phyloP scores from a whole-genome alignment of 2,888 invertebrate species.

The Sesia bembeciformis region DNA sequence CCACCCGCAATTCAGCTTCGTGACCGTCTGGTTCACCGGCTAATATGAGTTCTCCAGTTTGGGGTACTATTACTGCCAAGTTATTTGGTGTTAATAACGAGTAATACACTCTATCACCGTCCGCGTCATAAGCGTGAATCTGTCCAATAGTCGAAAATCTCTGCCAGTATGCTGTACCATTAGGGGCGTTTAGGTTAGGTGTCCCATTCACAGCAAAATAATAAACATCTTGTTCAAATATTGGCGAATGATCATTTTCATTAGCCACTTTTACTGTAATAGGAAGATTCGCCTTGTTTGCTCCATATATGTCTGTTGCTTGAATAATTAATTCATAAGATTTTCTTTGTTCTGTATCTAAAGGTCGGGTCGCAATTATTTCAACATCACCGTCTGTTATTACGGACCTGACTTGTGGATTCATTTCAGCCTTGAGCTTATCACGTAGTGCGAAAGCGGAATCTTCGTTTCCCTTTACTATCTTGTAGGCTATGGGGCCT shows the following conservation, averaged over 20 bases:
- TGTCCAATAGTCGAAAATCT: constrained; percentile 88
- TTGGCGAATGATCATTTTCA: constrained; percentile 93
- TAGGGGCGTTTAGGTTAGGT: constrained; percentile 70
- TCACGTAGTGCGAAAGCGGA: constrained; percentile 83
- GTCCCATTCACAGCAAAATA: constrained; percentile 83
- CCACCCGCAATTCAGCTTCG: constrained; percentile 81
- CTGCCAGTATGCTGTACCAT: constrained; percentile 79
- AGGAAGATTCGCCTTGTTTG: constrained; percentile 87
- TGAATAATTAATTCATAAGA: constrained; percentile 84
- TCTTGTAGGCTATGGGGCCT: constrained; percentile 84
- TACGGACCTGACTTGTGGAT: constrained; percentile 65
- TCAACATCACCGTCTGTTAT: constrained; percentile 79
- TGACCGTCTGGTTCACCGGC: constrained; percentile 83
- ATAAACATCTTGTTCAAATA: constrained; percentile 85
- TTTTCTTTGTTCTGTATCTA: constrained; percentile 85
- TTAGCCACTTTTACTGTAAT: constrained; percentile 85
- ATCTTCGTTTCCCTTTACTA: constrained; percentile 84
- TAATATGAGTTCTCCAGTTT: constrained; percentile 91
- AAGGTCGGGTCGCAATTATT: constrained; percentile 81
- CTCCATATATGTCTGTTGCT: constrained; percentile 85
- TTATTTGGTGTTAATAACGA: constrained; percentile 86
- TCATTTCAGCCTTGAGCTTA: constrained; percentile 42
- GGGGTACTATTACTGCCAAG: constrained; percentile 91
- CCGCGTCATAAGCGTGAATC: constrained; percentile 90
- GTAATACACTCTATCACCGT: constrained; percentile 94